Base-by-base conservation (phyloP, 2,888 invertebrate species). In the Diarsia brunnea region DNA sequence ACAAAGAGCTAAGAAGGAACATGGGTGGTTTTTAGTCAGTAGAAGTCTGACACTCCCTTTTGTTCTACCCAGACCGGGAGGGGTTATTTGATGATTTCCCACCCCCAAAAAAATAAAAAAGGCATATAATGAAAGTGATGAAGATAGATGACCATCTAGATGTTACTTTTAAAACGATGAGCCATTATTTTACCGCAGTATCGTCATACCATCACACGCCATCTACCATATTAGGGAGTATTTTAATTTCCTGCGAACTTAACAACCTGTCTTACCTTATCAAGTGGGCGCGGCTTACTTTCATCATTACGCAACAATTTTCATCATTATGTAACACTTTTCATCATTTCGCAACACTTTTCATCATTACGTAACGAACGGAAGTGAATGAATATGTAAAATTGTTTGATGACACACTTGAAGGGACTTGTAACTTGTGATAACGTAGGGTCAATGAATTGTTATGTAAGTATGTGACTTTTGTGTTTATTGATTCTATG, bases 251-350 rank as follows among this genome's bases (percentile, higher is more conserved):
- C 89, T 88, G 77, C 49, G 64, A 84, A 81, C 76, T 81, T 71
- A 73, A 68, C 61, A 61, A 69, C 71, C 69, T 63, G 66, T 45
- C n/a, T 72, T 38, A 83, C 71, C 60, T 68, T 79, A 68, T 81
- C 19, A 66, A 71, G 82, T 80, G 79, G 90, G 90, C 78, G 89
- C 75, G 86, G 87, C 66, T 78, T 61, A 84, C 89, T 91, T 91
- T 91, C 90, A 73, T 89, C 81, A 81, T 91, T 90, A 90, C 87
- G 85, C 81, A 91, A 92, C 76, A 79, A 78, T 88, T 90, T 89
- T 90, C 86, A 81, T 79, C 58, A 73, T 90, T 87, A 88, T 88
- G 84, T 88, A 85, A 90, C 69, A 38, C 27, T 73, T 72, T 72
- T 64, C 75, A 38, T 27, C 66, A 78, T 90, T 89, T 87, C 90